phyloP scores from a whole-genome alignment of 2,888 invertebrate species.

The Nymphalis urticae region DNA sequence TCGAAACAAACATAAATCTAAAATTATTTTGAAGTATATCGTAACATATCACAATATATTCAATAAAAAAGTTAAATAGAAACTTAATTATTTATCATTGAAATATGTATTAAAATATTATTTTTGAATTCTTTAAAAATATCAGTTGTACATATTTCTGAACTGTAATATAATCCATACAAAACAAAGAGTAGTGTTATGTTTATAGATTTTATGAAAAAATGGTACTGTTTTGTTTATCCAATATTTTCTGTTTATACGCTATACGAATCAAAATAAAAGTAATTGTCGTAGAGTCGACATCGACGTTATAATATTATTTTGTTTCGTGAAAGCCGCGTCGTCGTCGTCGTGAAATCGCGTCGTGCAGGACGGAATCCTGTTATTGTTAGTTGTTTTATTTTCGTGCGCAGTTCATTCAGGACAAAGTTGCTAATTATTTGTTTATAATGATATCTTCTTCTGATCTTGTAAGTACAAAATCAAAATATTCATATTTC shows the following conservation, averaged over 20 bases:
- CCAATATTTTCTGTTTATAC: constrained; percentile 15
- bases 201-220: constrained; percentile 7
- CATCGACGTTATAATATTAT: neutral
- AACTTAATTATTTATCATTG: too few species aligned
- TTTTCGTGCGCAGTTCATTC: constrained; percentile 29
- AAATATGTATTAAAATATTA: too few species aligned
- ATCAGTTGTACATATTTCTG: constrained; percentile 12
- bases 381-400: constrained; percentile 17
- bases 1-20: neutral
- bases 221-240: constrained; percentile 14
- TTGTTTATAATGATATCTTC: constrained; percentile 35
- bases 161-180: constrained; percentile 31
- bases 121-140: too few species aligned
- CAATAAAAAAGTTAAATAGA: too few species aligned
- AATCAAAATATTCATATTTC: neutral
- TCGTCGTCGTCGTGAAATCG: neutral
- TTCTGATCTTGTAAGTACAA: constrained; percentile 37
- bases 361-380: constrained; percentile 9
- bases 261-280: constrained; percentile 30
- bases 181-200: constrained; percentile 24
- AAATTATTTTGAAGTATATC: neutral
- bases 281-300: neutral
- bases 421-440: constrained; percentile 1
- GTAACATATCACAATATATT: too few species aligned
- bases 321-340: constrained; percentile 12